Evolutionary conservation across 2,888 invertebrate species (phyloP), one percentile per base, ranked within the genome.

Genomic region (Leptarthrus brevirostris): DNA sequence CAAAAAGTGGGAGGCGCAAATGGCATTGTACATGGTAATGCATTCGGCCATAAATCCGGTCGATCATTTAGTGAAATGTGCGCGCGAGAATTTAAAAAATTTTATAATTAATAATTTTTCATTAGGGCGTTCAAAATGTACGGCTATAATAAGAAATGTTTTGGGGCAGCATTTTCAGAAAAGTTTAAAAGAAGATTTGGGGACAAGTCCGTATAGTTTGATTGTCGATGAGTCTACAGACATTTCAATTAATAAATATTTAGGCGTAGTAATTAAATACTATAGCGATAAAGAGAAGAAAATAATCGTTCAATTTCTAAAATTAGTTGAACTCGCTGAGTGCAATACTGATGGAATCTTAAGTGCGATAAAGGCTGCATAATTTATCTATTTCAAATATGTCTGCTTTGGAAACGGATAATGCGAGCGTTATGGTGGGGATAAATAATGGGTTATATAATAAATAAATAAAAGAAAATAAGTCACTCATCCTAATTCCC

Each of bases 341-440:
- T 26, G 49, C 14, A 16, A 47, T 49, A 47, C 72, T 12, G 20
- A 34, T 8, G 5, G 16, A 2, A 72, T 72, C 10, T 44, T 56
- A 8, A 10, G 47, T 5, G 44, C 49, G 12, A 12, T 61, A 1
- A 49, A 16, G 49, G 12, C n/a, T 16, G 14, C 18, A 12, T 40
- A 54, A 54, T 12, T 18, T 73, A 6, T 10, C 34, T 24, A 14
- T 73, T 8, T 8, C 40, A 24, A 64, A 64, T 0, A n/a, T 64
- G 18, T 0, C 14, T 4, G 64, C 40, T n/a, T 10, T 73, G 1
- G 73, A 64, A 1, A 73, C 73, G 6, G 73, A 73, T 6, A 72
- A 72, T 20, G 72, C 72, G 5, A 12, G 54, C 10, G 58, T 72
- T 3, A 72, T 72, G 73, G 24, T 53, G 3, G 73, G 73, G 0